phyloP scores from a whole-genome alignment of 1,140 invertebrate genomes.

The Anoplophora glabripennis region DNA sequence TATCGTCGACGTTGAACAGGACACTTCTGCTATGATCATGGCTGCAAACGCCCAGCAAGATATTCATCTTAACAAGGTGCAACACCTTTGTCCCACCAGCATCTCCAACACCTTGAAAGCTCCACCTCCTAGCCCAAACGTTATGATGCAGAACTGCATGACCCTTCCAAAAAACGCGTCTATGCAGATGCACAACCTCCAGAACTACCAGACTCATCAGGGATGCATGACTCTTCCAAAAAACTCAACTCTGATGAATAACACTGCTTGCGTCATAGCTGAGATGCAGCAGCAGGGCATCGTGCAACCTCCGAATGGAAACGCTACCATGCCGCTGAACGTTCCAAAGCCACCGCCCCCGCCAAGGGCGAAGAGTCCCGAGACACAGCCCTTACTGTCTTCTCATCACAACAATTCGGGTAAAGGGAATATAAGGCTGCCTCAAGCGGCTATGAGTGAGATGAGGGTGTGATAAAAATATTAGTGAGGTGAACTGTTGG shows the following conservation, averaged over 20 bases:
- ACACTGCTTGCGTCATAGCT: conserved; percentile 54
- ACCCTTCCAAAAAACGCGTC: conserved; percentile 59
- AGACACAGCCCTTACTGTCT: conserved; percentile 57
- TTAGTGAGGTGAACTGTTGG: not conserved
- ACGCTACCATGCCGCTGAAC: conserved; percentile 53
- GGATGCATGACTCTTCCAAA: conserved; percentile 60
- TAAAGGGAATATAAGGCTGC: conserved; percentile 56
- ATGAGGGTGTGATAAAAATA: conserved; percentile 75
- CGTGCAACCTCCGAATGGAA: conserved; percentile 56
- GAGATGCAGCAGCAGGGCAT: conserved; percentile 57
- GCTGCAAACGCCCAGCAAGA: conserved; percentile 54
- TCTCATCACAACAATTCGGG: conserved; percentile 32
- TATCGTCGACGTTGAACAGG: conserved; percentile 78
- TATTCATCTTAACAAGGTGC: conserved; percentile 46
- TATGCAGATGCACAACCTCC: conserved; percentile 23
- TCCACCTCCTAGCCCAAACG: conserved; percentile 58
- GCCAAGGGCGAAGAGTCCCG: conserved; percentile 56
- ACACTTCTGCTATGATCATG: conserved; percentile 64
- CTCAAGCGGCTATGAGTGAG: conserved; percentile 74
- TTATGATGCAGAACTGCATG: conserved; percentile 60
- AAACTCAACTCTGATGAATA: conserved; percentile 57
- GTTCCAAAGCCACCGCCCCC: conserved; percentile 59
- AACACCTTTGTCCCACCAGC: conserved; percentile 60
- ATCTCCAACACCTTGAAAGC: conserved; percentile 58
- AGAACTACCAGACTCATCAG: conserved; percentile 47